phyloP scores from a whole-genome alignment of 1,140 invertebrate species.

The Neoseiulus cucumeris region DNA sequence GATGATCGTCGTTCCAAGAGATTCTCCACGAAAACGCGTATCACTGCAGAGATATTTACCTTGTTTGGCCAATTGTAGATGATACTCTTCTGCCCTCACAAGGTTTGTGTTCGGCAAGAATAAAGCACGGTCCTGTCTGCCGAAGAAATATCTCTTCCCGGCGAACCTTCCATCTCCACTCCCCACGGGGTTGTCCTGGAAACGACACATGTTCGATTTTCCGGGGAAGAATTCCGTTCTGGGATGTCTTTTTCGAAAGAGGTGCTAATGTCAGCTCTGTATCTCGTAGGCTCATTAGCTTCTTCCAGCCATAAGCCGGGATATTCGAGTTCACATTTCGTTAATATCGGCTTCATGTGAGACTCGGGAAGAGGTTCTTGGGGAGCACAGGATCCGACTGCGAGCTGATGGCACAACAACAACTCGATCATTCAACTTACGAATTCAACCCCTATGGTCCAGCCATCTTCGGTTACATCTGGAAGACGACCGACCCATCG shows the following conservation, averaged over 20 bases:
- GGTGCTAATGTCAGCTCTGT: not conserved
- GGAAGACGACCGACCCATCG: conserved; percentile 36
- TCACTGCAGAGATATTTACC: too few species aligned
- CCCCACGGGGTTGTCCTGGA: conserved; percentile 33
- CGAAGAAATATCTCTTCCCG: conserved; percentile 46
- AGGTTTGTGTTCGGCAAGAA: conserved; percentile 7
- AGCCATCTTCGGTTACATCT: conserved; percentile 28
- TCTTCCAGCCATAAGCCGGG: conserved; percentile 1
- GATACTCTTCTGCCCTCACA: conserved; percentile 1
- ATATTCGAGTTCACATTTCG: conserved; percentile 21
- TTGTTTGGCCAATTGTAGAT: not conserved
- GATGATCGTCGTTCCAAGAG: too few species aligned
- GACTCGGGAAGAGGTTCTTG: conserved; percentile 51
- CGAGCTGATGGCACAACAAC: too few species aligned
- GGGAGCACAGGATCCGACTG: conserved; percentile 22
- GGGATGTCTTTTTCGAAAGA: conserved; percentile 6
- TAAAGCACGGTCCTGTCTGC: conserved; percentile 28
- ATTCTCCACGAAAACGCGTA: too few species aligned
- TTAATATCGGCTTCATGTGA: conserved; percentile 39
- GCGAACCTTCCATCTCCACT: conserved; percentile 50
- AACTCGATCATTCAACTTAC: conserved; percentile 26
- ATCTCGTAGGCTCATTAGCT: not conserved
- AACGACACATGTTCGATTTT: too few species aligned
- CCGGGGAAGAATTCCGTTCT: not conserved
- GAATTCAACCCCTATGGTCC: conserved; percentile 38